These are phyloP conservation scores for Solen grandis DNA, from an alignment of 1,140 invertebrate genomes.

Conservation along the genomic window DNA sequence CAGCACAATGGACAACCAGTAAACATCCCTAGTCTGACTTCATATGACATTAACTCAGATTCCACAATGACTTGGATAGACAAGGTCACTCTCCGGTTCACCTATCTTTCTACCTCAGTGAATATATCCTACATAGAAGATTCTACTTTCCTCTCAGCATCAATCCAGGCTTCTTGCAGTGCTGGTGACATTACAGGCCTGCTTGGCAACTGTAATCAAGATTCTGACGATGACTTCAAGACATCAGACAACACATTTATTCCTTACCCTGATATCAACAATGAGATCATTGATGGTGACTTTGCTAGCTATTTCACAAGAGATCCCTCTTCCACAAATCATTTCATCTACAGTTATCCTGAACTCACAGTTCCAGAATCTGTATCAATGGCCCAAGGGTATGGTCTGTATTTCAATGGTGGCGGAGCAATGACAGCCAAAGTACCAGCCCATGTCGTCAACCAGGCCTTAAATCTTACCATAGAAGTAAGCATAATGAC, in stretches of 20 bases:
- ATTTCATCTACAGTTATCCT: conserved; percentile 54
- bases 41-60: conserved; percentile 11
- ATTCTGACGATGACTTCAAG: conserved; percentile 58
- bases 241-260: not conserved
- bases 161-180: conserved; percentile 6
- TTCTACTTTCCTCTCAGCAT: conserved; percentile 28
- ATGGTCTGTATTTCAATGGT: conserved; percentile 53
- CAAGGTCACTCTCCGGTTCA: conserved; percentile 43
- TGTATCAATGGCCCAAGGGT: conserved; percentile 13
- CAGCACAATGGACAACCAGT: conserved; percentile 35
- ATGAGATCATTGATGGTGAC: conserved; percentile 29
- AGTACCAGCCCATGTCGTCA: conserved; percentile 24
- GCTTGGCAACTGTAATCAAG: conserved; percentile 59
- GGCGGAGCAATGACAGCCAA: conserved; percentile 46
- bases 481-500: conserved; percentile 54
- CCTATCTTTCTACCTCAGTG: conserved; percentile 7
- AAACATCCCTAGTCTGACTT: conserved; percentile 37
- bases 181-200: conserved; percentile 45
- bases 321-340: not conserved
- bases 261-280: conserved; percentile 30
- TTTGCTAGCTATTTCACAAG: conserved; percentile 27
- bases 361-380: conserved; percentile 18
- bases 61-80: conserved; percentile 39
- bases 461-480: conserved; percentile 46
- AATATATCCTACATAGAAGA: conserved; percentile 42